phyloP scores from a whole-genome alignment of 2,797 vertebrate species.

The Acanthis flammea region DNA sequence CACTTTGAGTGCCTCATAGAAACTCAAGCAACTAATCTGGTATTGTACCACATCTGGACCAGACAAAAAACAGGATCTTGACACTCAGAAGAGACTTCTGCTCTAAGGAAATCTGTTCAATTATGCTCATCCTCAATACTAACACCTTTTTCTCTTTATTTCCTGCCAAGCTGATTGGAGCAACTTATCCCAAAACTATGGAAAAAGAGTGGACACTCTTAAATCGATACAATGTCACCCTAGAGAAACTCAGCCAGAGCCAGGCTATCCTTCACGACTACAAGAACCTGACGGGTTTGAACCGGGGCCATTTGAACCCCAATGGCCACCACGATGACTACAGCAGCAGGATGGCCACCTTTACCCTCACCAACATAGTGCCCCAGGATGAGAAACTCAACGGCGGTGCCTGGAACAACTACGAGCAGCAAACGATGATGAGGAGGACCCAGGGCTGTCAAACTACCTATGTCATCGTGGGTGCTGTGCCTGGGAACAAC shows the following conservation, averaged over 20 bases:
- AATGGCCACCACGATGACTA: neutral
- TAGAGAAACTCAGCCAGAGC: neutral
- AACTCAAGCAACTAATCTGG: neutral
- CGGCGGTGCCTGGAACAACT: constrained; percentile 28
- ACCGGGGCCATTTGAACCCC: constrained; percentile 60
- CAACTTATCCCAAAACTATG: constrained; percentile 2
- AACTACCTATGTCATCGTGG: neutral
- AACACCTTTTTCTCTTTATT: neutral
- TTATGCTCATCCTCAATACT: neutral
- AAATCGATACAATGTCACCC: neutral
- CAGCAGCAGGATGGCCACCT: constrained; percentile 19
- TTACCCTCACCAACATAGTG: constrained; percentile 67
- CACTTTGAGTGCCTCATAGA: neutral
- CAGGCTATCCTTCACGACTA: constrained; percentile 54
- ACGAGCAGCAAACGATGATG: constrained; percentile 28
- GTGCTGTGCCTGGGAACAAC: constrained; percentile 59
- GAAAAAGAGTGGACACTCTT: constrained; percentile 12
- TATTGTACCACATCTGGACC: neutral
- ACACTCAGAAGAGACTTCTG: neutral
- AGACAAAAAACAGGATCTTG: neutral
- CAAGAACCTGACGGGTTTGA: constrained; percentile 39
- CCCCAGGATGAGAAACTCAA: constrained; percentile 60
- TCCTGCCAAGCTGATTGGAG: neutral
- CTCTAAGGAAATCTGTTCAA: neutral
- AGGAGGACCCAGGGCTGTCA: neutral